Evolutionary conservation across 2,888 invertebrate species (phyloP), one percentile per base, ranked within the genome.

Genomic region (Holacanthella duospinosa): DNA sequence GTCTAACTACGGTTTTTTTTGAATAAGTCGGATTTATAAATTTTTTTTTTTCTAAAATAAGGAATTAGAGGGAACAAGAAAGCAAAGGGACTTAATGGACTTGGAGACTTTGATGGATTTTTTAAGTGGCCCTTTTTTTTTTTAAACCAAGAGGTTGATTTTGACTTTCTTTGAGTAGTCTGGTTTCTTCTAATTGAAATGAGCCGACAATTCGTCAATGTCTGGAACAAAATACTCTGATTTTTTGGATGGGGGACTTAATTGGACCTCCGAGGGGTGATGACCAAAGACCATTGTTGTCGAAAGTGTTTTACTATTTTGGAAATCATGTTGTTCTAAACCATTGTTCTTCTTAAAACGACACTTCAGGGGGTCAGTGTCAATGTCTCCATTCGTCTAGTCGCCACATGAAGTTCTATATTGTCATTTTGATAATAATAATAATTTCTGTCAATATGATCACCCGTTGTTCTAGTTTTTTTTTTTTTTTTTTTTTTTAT

Each of bases 301-400:
- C 48, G 12, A 9, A 9, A 21, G 48, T 48, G 48, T 48, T 48
- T 48, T 48, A 48, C 48, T 21, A 9, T 21, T 21, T 21, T 48
- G 12, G 19, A 48, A 48, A 48, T 48, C 48, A 4, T 21, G 9
- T 36, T 36, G 36, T 36, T 36, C 16, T 36, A 6, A 12, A 6
- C 16, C 36, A 36, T 36, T 36, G 36, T 36, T 36, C 16, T 16
- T 16, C 36, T 36, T 12, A 36, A 36, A n/a, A n/a, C n/a, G n/a
- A 6, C 36, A 36, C 36, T 36, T 36, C 36, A 36, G 36, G 36
- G 36, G 36, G 48, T 48, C 19, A 48, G 48, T 48, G 48, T 48
- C 48, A 21, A 48, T 48, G 48, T 48, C 48, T 48, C 48, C 48
- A 48, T 48, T 48, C 48, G 48, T 48, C 48, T 48, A 48, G 48